A percentile compares a stretch with the other conserved stretches of the same genome.
phyloP scores from a whole-genome alignment of 1,140 invertebrate genomes.

The Bradynema listronoti region DNA sequence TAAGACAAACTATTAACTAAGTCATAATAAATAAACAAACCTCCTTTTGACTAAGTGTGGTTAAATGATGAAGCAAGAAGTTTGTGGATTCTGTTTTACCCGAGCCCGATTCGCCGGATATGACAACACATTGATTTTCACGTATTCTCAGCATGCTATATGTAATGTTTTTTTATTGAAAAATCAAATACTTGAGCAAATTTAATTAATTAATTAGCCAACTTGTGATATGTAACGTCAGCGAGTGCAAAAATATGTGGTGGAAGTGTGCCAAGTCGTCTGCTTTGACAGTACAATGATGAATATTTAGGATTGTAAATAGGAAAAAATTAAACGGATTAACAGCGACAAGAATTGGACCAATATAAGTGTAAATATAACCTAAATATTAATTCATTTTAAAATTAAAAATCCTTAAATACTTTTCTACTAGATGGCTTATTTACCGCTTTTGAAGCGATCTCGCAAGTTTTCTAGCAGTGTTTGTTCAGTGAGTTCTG shows the following conservation, averaged over 20 bases:
- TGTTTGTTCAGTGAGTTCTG: slow-evolving; percentile 85
- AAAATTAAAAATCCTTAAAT: slow-evolving; percentile 6
- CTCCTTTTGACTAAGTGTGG: slow-evolving; percentile 78
- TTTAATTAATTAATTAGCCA: slow-evolving; percentile 13
- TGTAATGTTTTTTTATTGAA: neutral
- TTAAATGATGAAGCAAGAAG: slow-evolving; percentile 85
- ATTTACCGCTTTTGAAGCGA: slow-evolving; percentile 76
- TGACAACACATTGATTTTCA: slow-evolving; percentile 81
- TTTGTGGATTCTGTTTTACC: slow-evolving; percentile 89
- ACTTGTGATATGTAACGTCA: slow-evolving; percentile 83
- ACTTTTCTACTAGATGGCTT: neutral
- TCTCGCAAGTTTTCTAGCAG: slow-evolving; percentile 74
- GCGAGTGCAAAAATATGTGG: slow-evolving; percentile 95
- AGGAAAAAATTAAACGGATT: slow-evolving; percentile 81
- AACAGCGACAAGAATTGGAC: slow-evolving; percentile 80
- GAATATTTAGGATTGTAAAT: slow-evolving; percentile 98
- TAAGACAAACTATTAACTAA: too few species aligned
- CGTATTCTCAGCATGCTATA: slow-evolving; percentile 73
- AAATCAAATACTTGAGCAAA: slow-evolving; percentile 3
- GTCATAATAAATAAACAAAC: too few species aligned
- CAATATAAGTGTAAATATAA: slow-evolving; percentile 93
- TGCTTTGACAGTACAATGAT: slow-evolving; percentile 78
- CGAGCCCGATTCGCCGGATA: slow-evolving; percentile 64
- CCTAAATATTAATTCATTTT: slow-evolving; percentile 59
- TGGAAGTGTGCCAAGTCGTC: slow-evolving; percentile 72